These are phyloP conservation scores for Seira musarum DNA, from an alignment of 2,888 invertebrate species.

Conservation along the genomic window DNA sequence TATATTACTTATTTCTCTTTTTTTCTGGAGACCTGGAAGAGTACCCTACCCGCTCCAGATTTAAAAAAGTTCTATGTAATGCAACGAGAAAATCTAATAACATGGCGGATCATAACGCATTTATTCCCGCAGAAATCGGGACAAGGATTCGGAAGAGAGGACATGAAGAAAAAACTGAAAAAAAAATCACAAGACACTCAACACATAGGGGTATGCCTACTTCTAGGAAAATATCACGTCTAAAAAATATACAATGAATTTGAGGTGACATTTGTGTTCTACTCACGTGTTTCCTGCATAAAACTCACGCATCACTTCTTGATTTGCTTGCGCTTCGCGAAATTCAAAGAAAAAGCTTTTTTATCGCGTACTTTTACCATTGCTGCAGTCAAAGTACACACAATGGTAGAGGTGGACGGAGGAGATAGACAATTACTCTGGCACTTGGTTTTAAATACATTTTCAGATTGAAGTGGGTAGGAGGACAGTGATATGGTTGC, in stretches of 20 bases:
- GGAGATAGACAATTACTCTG: conserved; percentile 3
- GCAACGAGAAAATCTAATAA: conserved; percentile 4
- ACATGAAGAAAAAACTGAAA: neutral
- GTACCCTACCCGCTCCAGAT: neutral
- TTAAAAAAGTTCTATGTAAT: neutral
- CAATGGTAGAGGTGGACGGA: neutral
- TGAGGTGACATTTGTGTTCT: conserved; percentile 54
- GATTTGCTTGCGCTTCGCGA: conserved; percentile 15
- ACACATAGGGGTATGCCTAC: neutral
- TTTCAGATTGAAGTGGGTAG: neutral
- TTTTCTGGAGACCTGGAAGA: neutral
- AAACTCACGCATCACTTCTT: conserved; percentile 52
- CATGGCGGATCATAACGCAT: neutral
- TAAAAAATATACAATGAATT: conserved; percentile 9
- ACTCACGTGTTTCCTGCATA: conserved; percentile 57
- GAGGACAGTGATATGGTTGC: neutral
- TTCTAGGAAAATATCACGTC: conserved; percentile 2
- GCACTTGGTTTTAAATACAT: conserved; percentile 5
- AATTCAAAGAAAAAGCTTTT: neutral
- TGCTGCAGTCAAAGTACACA: neutral
- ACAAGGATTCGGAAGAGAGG: conserved; percentile 1
- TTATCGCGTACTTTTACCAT: neutral
- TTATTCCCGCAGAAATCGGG: neutral
- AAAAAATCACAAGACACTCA: conserved; percentile 1
- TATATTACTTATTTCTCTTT: neutral